phyloP scores from a whole-genome alignment of 2,888 invertebrate species.

The Aphelenchoides bicaudatus region DNA sequence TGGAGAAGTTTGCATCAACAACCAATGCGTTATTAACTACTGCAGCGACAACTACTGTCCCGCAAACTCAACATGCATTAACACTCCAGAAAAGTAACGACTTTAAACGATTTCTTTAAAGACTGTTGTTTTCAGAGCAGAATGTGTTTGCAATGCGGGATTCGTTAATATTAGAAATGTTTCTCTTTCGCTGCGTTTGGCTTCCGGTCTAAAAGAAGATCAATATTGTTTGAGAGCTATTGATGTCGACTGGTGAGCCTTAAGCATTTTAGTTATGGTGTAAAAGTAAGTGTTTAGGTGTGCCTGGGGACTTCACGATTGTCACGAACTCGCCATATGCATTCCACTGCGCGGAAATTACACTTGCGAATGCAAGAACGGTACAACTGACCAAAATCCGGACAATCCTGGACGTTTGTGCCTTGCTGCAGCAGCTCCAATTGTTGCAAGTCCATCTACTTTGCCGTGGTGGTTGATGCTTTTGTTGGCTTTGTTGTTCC shows the following conservation, averaged over 20 bases:
- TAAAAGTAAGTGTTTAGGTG: not conserved
- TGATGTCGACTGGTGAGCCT: constrained; percentile 57
- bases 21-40: constrained; percentile 66
- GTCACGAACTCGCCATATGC: constrained; percentile 53
- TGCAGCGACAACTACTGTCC: constrained; percentile 73
- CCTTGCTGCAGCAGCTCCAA: not conserved
- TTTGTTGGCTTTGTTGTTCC: constrained; percentile 15
- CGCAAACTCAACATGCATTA: constrained; percentile 83
- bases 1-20: constrained; percentile 52
- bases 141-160: constrained; percentile 84
- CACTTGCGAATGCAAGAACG: constrained; percentile 77
- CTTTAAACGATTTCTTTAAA: too few relatives aligned
- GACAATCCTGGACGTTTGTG: not conserved
- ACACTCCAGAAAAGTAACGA: constrained; percentile 81
- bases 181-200: constrained; percentile 38
- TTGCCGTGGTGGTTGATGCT: constrained; percentile 19
- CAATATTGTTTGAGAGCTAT: constrained; percentile 47
- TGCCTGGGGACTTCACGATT: too few relatives aligned
- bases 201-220: constrained; percentile 44
- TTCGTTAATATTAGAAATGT: constrained; percentile 68
- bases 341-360: constrained; percentile 53
- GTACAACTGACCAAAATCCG: constrained; percentile 51
- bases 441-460: constrained; percentile 7
- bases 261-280: constrained; percentile 45
- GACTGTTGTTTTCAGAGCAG: too few relatives aligned